Evolutionary conservation across 1,140 invertebrate species (phyloP).

Genomic region (Apis cerana): DNA sequence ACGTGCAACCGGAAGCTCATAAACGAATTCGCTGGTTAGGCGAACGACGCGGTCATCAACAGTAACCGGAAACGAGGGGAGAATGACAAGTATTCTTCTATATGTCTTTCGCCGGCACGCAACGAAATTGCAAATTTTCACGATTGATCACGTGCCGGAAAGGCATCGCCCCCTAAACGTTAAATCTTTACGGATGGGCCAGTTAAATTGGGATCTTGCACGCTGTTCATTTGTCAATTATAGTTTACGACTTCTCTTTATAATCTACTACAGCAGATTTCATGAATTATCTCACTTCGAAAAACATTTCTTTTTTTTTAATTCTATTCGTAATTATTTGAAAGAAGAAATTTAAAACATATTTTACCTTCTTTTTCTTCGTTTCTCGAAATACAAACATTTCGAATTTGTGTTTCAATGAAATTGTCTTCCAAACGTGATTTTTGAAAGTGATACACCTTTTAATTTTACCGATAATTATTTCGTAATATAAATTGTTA

Average conservation of each 20-base stretch:
- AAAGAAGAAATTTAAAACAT: too few species aligned
- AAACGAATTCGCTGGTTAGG: neutral
- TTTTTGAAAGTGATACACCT: too few species aligned
- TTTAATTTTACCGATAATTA: too few species aligned
- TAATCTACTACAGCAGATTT: neutral
- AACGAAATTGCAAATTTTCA: slow-evolving; percentile 32
- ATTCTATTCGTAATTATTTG: too few species aligned
- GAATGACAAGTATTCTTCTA: slow-evolving; percentile 13
- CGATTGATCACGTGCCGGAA: slow-evolving; percentile 33
- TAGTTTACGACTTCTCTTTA: neutral
- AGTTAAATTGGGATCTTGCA: neutral
- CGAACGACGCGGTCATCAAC: slow-evolving; percentile 10
- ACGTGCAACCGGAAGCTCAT: neutral
- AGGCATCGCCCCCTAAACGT: slow-evolving; percentile 20
- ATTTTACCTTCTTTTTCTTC: too few species aligned
- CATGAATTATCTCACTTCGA: neutral
- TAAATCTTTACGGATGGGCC: neutral
- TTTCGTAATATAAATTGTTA: too few species aligned
- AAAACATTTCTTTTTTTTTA: too few species aligned
- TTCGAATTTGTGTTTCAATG: too few species aligned
- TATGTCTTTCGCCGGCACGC: slow-evolving; percentile 30
- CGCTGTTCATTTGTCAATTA: slow-evolving; percentile 4
- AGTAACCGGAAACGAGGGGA: slow-evolving; percentile 25
- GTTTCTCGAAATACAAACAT: too few species aligned
- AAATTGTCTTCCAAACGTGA: too few species aligned